A percentile compares a stretch with the other conserved stretches of the same genome.
phyloP scores from a whole-genome alignment of 2,797 vertebrate species.

The Smutsia gigantea region DNA sequence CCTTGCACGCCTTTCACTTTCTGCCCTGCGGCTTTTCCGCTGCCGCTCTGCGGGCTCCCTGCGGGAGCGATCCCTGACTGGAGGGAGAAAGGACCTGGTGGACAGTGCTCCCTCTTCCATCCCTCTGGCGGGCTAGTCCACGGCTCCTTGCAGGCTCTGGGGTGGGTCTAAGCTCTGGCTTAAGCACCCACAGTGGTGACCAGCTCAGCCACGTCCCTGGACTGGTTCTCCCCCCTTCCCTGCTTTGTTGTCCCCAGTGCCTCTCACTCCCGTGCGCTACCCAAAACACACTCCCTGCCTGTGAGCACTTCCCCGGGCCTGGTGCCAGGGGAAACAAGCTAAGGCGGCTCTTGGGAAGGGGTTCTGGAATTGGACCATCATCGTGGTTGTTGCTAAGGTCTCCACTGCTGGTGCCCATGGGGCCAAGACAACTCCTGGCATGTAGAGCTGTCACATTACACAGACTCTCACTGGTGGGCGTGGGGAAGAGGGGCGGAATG shows the following conservation, averaged over 20 bases:
- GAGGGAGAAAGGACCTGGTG: not conserved
- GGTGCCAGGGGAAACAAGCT: not conserved
- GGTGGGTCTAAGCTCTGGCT: accelerated
- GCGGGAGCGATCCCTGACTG: accelerated
- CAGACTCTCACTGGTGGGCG: not conserved
- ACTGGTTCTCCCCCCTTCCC: not conserved
- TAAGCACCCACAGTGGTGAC: not conserved
- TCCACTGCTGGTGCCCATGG: not conserved
- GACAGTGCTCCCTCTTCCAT: too few species aligned
- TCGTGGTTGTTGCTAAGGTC: not conserved
- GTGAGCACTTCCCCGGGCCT: accelerated
- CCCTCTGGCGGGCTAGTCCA: not conserved
- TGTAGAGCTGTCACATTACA: accelerated
- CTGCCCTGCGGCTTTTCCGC: not conserved
- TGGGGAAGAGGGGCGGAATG: not conserved
- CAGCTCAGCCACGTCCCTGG: accelerated
- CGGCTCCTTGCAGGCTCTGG: accelerated
- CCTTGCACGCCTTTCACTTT: accelerated
- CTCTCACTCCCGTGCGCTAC: too few species aligned
- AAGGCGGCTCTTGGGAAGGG: not conserved
- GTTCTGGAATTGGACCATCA: not conserved
- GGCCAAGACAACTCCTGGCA: not conserved
- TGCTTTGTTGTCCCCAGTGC: not conserved
- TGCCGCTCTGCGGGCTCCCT: accelerated
- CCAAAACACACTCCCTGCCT: not conserved